Evolutionary conservation across 2,888 invertebrate genomes (phyloP).

Genomic region (Eustalomyia histrio): DNA sequence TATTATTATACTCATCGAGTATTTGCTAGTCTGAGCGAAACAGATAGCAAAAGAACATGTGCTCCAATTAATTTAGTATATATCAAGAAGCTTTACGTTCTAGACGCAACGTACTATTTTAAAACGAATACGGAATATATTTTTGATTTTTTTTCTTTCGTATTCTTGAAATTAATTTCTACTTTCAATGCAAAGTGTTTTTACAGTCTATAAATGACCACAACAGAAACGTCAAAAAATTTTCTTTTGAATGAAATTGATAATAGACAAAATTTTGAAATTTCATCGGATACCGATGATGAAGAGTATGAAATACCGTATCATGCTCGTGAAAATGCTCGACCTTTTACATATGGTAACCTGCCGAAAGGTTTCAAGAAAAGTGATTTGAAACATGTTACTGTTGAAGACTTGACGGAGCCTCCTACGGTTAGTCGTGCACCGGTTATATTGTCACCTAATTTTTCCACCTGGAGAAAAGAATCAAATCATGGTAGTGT

Average conservation of each 20-base stretch:
- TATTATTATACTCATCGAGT: slow-evolving; percentile 46
- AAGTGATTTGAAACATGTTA: slow-evolving; percentile 69
- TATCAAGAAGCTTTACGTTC: slow-evolving; percentile 48
- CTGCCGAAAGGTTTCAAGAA: slow-evolving; percentile 76
- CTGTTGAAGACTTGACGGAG: slow-evolving; percentile 30
- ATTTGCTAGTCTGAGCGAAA: slow-evolving; percentile 29
- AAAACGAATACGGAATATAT: slow-evolving; percentile 14
- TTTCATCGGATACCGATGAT: slow-evolving; percentile 66
- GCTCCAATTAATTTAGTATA: slow-evolving; percentile 57
- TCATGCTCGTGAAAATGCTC: slow-evolving; percentile 92
- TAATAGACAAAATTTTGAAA: slow-evolving; percentile 23
- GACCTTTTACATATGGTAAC: slow-evolving; percentile 92
- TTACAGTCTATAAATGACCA: slow-evolving; percentile 47
- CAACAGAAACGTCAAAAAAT: slow-evolving; percentile 43
- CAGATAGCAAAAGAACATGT: slow-evolving; percentile 54
- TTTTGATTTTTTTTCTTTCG: too few species aligned
- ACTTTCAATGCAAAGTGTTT: slow-evolving; percentile 31
- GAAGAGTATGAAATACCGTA: slow-evolving; percentile 84
- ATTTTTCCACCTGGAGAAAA: slow-evolving; percentile 31
- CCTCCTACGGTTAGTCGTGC: not conserved
- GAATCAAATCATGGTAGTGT: slow-evolving; percentile 64
- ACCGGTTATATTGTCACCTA: not conserved
- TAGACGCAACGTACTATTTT: slow-evolving; percentile 57
- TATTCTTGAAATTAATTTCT: slow-evolving; percentile 26
- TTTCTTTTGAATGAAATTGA: slow-evolving; percentile 38